phyloP scores from a whole-genome alignment of 1,140 invertebrate species.

The Trichonephila clavata region DNA sequence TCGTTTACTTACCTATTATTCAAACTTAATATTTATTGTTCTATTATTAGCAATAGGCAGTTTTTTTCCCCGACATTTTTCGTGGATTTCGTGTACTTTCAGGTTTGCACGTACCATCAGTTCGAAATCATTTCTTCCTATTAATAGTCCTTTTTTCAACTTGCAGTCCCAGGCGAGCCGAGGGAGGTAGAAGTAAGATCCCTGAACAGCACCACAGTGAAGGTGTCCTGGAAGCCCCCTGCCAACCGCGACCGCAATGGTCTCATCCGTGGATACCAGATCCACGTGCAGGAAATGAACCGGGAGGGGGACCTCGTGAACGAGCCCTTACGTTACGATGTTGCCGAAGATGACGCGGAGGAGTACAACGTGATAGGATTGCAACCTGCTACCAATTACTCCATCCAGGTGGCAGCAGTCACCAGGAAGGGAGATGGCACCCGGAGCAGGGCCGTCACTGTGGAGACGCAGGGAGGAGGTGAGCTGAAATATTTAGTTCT shows the following conservation, averaged over 20 bases:
- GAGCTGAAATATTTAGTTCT: conserved; percentile 39
- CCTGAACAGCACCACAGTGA: conserved; percentile 95
- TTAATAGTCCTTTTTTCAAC: conserved; percentile 48
- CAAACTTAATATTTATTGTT: no score
- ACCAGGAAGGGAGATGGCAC: conserved; percentile 97
- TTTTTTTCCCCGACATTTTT: no score
- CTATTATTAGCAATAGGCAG: no score
- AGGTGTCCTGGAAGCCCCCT: conserved; percentile 95
- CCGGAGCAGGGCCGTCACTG: conserved; percentile 89
- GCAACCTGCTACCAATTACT: conserved; percentile 95
- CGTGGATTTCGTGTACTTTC: no score
- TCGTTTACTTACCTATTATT: no score
- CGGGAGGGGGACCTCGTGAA: conserved; percentile 84
- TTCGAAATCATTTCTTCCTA: no score
- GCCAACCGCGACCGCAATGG: conserved; percentile 94
- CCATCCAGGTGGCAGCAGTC: conserved; percentile 90
- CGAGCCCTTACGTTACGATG: conserved; percentile 84
- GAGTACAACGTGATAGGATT: conserved; percentile 92
- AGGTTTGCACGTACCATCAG: no score
- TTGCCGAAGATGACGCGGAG: conserved; percentile 88
- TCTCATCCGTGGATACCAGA: conserved; percentile 97
- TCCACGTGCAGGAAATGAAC: conserved; percentile 95
- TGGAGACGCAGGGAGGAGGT: conserved; percentile 93
- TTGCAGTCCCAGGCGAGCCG: conserved; percentile 96
- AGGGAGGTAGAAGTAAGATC: conserved; percentile 91